phyloP scores from a whole-genome alignment of 1,140 invertebrate genomes.

The Drosophila fuyamai region DNA sequence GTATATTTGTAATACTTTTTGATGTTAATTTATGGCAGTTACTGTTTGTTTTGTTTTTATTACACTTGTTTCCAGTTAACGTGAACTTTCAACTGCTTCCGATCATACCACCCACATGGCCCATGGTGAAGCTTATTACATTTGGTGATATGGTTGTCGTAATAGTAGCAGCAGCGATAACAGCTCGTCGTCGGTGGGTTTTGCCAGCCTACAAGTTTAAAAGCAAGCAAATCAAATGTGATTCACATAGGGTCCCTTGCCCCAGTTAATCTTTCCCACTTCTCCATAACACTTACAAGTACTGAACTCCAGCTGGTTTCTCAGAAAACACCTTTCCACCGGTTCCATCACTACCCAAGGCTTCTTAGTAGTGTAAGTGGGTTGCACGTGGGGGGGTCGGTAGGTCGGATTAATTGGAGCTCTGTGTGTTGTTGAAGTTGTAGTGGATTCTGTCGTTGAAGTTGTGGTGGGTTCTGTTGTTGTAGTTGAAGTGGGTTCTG shows the following conservation, averaged over 20 bases:
- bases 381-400: neutral
- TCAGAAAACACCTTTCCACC: neutral
- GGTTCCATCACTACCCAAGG: neutral
- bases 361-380: neutral
- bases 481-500: neutral
- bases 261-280: neutral
- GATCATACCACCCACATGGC: neutral
- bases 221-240: slow-evolving; percentile 6
- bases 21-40: neutral
- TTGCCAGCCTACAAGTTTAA: slow-evolving; percentile 5
- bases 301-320: neutral
- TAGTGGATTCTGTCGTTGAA: neutral
- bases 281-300: neutral
- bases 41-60: neutral
- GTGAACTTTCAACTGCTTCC: slow-evolving; percentile 1
- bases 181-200: neutral
- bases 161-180: slow-evolving; percentile 11
- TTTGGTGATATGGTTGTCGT: slow-evolving; percentile 3
- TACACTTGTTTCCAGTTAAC: neutral
- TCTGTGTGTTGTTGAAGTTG: neutral
- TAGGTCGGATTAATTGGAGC: neutral
- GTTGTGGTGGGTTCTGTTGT: neutral
- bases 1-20: no score
- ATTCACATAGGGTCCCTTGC: neutral
- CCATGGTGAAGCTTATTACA: slow-evolving; percentile 1